Evolutionary conservation across 2,113 vertebrate species (phyloP), one percentile per base, ranked within the genome.

Genomic region (Natator depressus): DNA sequence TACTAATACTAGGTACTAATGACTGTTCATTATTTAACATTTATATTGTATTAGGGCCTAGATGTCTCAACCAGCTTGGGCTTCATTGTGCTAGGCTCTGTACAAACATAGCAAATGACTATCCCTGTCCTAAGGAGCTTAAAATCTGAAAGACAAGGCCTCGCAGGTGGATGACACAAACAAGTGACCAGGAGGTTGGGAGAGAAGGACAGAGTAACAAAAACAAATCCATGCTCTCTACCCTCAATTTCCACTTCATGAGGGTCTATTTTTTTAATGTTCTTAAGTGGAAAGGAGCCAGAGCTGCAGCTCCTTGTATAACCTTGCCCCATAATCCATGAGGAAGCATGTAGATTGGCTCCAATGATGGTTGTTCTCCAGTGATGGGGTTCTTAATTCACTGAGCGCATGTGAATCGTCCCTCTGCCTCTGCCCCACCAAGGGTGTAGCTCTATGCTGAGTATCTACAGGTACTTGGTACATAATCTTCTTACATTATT

Each of bases 1-100:
- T n/a, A n/a, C n/a, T n/a, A n/a, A n/a, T n/a, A n/a, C n/a, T n/a
- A n/a, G n/a, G n/a, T n/a, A n/a, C n/a, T n/a, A n/a, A n/a, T n/a
- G 51, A 76, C 7, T 17, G 8, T 69, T 96, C 90, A 83, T 92
- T 89, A 93, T 96, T 97, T 94, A 97, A 94, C 96, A 91, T 94
- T 35, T 90, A 96, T 95, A 97, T 97, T 96, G 94, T 96, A 80
- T 95, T 91, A 95, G 95, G 96, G 96, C 95, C 96, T 96, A 92
- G 91, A 97, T 95, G 95, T 96, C 93, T 97, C 96, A 96, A 65
- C 95, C 85, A 84, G 80, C 25, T 93, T 83, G 94, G 92, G 65
- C 59, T 83, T 82, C 94, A 55, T 57, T 88, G 19, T 81, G 81
- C 78, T 95, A 95, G 95, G 82, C 91, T 85, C 83, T 96, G 85